phyloP scores from a whole-genome alignment of 2,113 vertebrate species.

The Syrrhaptes paradoxus region DNA sequence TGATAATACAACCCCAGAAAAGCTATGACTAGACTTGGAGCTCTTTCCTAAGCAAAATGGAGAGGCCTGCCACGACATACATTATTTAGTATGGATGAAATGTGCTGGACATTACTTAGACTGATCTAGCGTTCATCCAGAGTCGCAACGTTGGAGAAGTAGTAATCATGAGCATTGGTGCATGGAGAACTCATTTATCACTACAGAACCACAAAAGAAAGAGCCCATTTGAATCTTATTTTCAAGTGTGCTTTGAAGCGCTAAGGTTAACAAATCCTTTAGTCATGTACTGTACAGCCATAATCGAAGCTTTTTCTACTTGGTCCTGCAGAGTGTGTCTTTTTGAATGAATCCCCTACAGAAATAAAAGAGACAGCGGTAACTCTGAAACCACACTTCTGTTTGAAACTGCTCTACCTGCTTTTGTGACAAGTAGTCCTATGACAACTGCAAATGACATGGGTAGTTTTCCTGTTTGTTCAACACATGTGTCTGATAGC shows the following conservation, averaged over 20 bases:
- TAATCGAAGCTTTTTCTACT: constrained; percentile 41
- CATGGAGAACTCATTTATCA: constrained; percentile 71
- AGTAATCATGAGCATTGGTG: constrained; percentile 62
- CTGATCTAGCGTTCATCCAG: constrained; percentile 53
- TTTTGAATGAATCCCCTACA: constrained; percentile 50
- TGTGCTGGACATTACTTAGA: constrained; percentile 53
- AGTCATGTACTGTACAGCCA: constrained; percentile 26
- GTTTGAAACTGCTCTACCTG: constrained; percentile 38
- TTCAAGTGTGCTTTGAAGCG: constrained; percentile 64
- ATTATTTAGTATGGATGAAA: constrained; percentile 60
- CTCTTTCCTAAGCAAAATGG: constrained; percentile 15
- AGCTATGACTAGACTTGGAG: background rate
- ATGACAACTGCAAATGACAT: background rate
- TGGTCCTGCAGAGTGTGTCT: background rate
- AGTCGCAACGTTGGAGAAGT: constrained; percentile 28
- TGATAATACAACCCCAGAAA: background rate
- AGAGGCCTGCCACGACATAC: background rate
- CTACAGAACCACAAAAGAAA: constrained; percentile 65
- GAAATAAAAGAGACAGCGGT: constrained; percentile 47
- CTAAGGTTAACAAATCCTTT: constrained; percentile 61
- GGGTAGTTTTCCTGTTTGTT: background rate
- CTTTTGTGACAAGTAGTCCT: background rate
- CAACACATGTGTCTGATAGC: background rate
- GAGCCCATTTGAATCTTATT: constrained; percentile 66
- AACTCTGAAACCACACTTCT: constrained; percentile 12